Percentiles rank a stretch among this genome's conserved stretches.
phyloP scores from a whole-genome alignment of 2,888 invertebrate genomes.

The Agrochola macilenta region DNA sequence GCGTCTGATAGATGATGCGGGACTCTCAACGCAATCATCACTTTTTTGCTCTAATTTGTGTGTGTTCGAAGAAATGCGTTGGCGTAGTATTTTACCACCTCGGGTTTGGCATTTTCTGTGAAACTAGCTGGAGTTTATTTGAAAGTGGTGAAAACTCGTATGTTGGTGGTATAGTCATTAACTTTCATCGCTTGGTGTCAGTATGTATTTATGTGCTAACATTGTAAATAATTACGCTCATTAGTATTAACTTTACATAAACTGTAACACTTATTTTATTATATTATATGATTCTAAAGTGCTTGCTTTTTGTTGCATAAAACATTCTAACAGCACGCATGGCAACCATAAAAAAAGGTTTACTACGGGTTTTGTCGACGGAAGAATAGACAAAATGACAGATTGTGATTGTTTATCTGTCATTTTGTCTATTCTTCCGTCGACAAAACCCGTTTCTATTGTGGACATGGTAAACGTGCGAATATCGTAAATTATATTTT shows the following conservation, averaged over 20 bases:
- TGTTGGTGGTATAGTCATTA: neutral
- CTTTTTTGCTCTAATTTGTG: neutral
- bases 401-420: too few species aligned
- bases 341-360: too few species aligned
- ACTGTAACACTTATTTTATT: slow-evolving; percentile 9
- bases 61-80: neutral
- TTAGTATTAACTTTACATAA: neutral
- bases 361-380: too few species aligned
- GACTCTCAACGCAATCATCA: neutral
- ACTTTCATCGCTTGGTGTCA: slow-evolving; percentile 22
- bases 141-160: neutral
- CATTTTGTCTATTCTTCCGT: too few species aligned
- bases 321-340: slow-evolving; percentile 9
- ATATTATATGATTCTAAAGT: slow-evolving; percentile 27
- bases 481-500: neutral
- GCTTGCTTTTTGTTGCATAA: slow-evolving; percentile 40
- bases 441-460: too few species aligned
- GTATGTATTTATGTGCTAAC: slow-evolving; percentile 7
- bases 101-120: neutral
- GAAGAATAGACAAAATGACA: too few species aligned
- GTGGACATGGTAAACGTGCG: too few species aligned
- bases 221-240: slow-evolving; percentile 15
- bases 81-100: neutral
- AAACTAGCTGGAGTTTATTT: neutral
- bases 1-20: neutral